Evolutionary conservation across 2,797 vertebrate genomes (phyloP), one percentile per base, ranked within the genome.

Genomic region (Naso thynnoides): DNA sequence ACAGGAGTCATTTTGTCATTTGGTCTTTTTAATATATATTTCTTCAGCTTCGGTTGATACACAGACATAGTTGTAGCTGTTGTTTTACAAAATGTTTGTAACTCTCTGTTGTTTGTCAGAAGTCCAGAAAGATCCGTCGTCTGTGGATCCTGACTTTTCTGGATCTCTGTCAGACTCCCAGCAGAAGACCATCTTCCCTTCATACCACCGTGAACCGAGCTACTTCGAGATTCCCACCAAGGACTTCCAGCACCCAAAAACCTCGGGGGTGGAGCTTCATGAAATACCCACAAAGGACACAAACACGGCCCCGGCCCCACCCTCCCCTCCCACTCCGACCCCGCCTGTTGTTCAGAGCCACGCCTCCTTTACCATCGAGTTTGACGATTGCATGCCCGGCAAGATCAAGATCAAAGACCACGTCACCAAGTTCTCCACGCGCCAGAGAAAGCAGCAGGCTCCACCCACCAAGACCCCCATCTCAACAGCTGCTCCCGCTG

Each of bases 221-320:
- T 99, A 99, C 86, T 98, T 99, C 3, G 98, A 99, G 93, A 98
- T 99, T 88, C 98, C 98, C 75, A 98, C 97, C 15, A 98, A 98
- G 89, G 98, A 99, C 90, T 91, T 95, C 66, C 96, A 95, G 26
- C 94, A 90, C 0, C 83, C 90, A 13, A 95, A 92, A 79, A 73
- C 93, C 49, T 74, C 86, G 0, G 96, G 93, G 79, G 80, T 80
- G 0, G 95, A 95, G 39, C 93, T 94, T 15, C 96, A 95, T 0
- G 97, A 97, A 87, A 95, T 96, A 31, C 97, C 97, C 68, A 97
- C 96, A 48, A 96, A 96, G 88, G 97, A 97, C 50, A 87, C 91
- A 0, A 96, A 95, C 56, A 58, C n/a, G 0, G 41, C 74, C 11
- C 75, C 8, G 0, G 61, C 56, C 10, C 57, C 70, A 0, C 61